Evolutionary conservation across 2,888 invertebrate species (phyloP).

Genomic region (Leucophenga montana): DNA sequence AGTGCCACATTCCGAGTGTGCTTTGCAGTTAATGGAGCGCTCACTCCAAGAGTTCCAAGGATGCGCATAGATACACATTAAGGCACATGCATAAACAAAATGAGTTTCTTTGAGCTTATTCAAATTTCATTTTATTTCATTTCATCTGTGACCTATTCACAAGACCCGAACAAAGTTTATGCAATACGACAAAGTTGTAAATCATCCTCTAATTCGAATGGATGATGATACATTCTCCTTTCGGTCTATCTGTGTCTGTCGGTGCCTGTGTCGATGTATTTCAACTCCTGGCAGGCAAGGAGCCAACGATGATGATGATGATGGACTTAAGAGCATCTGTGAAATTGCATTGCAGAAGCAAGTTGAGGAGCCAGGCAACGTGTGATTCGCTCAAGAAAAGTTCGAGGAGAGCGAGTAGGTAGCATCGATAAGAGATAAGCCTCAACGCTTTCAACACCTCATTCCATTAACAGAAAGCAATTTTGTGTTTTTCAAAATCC

Average conservation of each 20-base stretch:
- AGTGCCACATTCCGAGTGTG: background rate
- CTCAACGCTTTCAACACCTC: background rate
- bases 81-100: too few species aligned
- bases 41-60: background rate
- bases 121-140: background rate
- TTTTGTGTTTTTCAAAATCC: conserved; percentile 17
- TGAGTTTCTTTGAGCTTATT: conserved; percentile 6
- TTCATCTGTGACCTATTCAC: background rate
- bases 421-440: conserved; percentile 10
- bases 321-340: too few species aligned
- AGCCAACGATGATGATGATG: too few species aligned
- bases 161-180: background rate
- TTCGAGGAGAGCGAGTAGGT: too few species aligned
- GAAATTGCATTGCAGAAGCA: too few species aligned
- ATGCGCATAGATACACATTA: background rate
- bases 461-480: background rate
- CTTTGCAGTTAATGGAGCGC: background rate
- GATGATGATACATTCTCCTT: too few species aligned
- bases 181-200: background rate
- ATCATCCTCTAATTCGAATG: too few species aligned
- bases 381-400: too few species aligned
- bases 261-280: too few species aligned
- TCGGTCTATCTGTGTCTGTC: too few species aligned
- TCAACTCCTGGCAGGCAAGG: too few species aligned
- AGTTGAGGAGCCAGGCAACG: too few species aligned